Evolutionary conservation across 2,888 invertebrate genomes (phyloP).

Genomic region (Eucera pruinosa): DNA sequence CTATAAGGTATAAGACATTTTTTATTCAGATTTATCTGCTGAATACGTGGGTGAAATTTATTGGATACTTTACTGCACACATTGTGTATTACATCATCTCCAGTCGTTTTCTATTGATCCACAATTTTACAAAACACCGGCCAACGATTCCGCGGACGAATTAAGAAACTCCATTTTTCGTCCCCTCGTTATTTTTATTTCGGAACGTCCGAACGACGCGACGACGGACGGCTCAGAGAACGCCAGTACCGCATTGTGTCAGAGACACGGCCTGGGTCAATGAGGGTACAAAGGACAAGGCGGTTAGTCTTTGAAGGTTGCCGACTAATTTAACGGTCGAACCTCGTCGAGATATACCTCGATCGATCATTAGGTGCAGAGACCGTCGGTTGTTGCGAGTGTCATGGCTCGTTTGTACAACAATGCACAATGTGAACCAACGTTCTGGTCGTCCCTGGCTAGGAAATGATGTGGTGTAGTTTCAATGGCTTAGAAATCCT

Average conservation of each 20-base stretch:
- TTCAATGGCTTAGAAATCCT: constrained; percentile 65
- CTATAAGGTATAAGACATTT: too few species aligned
- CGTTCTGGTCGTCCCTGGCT: constrained; percentile 10
- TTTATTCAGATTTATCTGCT: too few species aligned
- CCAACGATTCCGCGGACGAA: background rate
- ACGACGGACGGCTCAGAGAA: constrained; percentile 2
- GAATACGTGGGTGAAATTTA: too few species aligned
- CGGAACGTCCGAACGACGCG: background rate
- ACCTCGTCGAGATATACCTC: constrained; percentile 48
- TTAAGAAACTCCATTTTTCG: background rate
- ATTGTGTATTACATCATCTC: too few species aligned
- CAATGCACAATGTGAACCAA: constrained; percentile 33
- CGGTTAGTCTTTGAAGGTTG: constrained; percentile 66
- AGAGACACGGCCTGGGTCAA: constrained; percentile 37
- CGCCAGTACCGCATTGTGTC: constrained; percentile 22
- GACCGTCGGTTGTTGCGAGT: constrained; percentile 29
- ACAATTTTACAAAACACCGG: too few species aligned
- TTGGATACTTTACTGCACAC: too few species aligned
- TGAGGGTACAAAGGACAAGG: constrained; percentile 60
- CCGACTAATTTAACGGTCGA: constrained; percentile 70
- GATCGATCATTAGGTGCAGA: constrained; percentile 64
- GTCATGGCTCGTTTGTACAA: constrained; percentile 48
- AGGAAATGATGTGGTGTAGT: constrained; percentile 31
- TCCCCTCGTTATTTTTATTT: constrained; percentile 11
- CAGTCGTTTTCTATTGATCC: too few species aligned